A percentile compares a stretch with the other conserved stretches of the same genome.
Conservation (phyloP, 2,888 invertebrate species). For the Perizoma affinitatum region DNA sequence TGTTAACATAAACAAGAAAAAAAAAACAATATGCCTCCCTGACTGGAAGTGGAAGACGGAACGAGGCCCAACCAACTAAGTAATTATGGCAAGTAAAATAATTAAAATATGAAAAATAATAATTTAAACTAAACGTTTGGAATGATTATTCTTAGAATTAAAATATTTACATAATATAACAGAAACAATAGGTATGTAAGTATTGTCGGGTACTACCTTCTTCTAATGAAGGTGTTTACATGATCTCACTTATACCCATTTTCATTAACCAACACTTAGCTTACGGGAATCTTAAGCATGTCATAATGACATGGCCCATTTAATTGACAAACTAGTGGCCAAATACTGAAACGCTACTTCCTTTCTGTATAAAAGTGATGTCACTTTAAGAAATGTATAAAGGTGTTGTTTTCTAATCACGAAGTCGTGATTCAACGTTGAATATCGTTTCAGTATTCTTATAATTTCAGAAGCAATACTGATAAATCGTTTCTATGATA, state of each 20-base stretch:
- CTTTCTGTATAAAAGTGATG: no score
- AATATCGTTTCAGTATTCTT: no score
- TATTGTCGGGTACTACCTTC: slow-evolving; percentile 48
- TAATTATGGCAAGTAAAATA: slow-evolving; percentile 77
- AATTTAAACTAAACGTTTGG: slow-evolving; percentile 79
- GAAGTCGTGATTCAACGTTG: no score
- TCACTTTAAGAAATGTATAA: no score
- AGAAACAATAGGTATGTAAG: slow-evolving; percentile 65
- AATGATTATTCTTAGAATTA: slow-evolving; percentile 70
- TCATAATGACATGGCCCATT: background rate
- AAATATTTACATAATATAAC: slow-evolving; percentile 78
- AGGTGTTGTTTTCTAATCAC: no score
- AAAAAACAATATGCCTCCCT: slow-evolving; percentile 70
- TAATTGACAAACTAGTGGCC: no score
- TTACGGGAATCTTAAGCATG: slow-evolving; percentile 7
- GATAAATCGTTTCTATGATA: slow-evolving; percentile 3
- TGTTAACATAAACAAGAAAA: slow-evolving; percentile 78
- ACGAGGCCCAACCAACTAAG: slow-evolving; percentile 68
- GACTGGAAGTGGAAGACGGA: slow-evolving; percentile 73
- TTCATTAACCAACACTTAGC: slow-evolving; percentile 13
- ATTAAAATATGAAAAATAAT: slow-evolving; percentile 75
- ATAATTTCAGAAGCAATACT: background rate
- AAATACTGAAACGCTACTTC: no score
- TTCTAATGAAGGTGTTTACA: slow-evolving; percentile 52
- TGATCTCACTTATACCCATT: slow-evolving; percentile 40